Conservation (phyloP, 2,113 vertebrate genomes). For the Heterocephalus glaber region DNA sequence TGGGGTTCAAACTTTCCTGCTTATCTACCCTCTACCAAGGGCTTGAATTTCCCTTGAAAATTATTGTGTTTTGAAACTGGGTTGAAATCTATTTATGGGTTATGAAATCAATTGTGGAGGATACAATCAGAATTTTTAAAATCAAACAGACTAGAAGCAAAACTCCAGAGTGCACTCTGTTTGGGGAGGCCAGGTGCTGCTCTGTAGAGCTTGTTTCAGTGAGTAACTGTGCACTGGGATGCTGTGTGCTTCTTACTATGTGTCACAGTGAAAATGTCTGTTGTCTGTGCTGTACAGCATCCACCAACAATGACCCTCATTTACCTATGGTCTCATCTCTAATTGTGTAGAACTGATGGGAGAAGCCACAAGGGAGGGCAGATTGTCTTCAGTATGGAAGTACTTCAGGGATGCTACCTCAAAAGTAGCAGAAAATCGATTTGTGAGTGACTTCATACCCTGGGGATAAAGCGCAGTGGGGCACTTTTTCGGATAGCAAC, state of each 20-base stretch:
- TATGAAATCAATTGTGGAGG: neutral
- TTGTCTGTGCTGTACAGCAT: neutral
- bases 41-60: neutral
- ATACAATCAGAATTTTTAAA: neutral
- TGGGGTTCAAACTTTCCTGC: neutral
- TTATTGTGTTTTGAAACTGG: neutral
- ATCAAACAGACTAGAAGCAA: neutral
- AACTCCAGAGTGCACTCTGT: fast-evolving
- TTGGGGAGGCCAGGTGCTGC: neutral
- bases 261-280: neutral
- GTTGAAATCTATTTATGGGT: neutral
- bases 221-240: neutral
- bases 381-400: neutral
- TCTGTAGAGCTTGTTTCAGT: neutral
- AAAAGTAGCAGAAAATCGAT: neutral
- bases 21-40: neutral
- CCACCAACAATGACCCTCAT: neutral
- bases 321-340: neutral
- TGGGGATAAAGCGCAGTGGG: neutral
- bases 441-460: neutral
- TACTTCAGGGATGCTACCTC: neutral
- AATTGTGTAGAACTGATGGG: neutral
- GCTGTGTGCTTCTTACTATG: neutral
- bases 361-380: neutral
- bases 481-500: neutral